Evolutionary conservation across 2,797 vertebrate species (phyloP), one percentile per base, ranked within the genome.

Genomic region (Lateolabrax maculatus): DNA sequence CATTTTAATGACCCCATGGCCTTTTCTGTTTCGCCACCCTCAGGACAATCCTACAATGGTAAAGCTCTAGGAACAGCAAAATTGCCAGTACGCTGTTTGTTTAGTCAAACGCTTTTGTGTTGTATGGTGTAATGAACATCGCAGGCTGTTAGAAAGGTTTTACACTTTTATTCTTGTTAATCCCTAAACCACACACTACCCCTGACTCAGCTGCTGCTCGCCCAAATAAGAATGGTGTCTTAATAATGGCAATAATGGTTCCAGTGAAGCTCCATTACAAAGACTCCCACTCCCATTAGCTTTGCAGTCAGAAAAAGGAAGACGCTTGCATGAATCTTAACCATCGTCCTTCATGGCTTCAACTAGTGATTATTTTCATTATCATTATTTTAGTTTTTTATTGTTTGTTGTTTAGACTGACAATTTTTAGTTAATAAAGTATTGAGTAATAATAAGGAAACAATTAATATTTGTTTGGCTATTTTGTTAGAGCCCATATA

Each of bases 141-240:
- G 55, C 73, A 44, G 78, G 60, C 75, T 51, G 55, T 68, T 49
- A 36, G 37, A 52, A 76, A 80, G 80, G 86, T 87, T 86, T 86
- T 76, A 89, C 58, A 83, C 76, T 80, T 83, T 74, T 77, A 65
- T 55, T 72, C 75, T 68, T 70, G 53, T 56, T 90, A 89, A 87
- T 78, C 86, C 83, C 63, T 86, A 84, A 86, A 87, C 68, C 79
- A 86, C 85, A 89, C 87, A 82, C 73, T 67, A 66, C 13, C 67
- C 65, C 80, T 76, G 68, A 82, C 68, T 87, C 81, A 85, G 80
- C 85, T 79, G 77, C 73, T 64, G 83, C 80, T 80, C 25, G 10
- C 71, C 31, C 62, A 76, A 87, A 84, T 78, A 76, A 81, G 44
- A 88, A 81, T 67, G 55, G 62, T 39, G 63, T 62, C 53, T 66